Percentiles rank a stretch among this genome's conserved stretches.
Conservation (phyloP, 1,140 invertebrate genomes). For the Heliothis virescens region DNA sequence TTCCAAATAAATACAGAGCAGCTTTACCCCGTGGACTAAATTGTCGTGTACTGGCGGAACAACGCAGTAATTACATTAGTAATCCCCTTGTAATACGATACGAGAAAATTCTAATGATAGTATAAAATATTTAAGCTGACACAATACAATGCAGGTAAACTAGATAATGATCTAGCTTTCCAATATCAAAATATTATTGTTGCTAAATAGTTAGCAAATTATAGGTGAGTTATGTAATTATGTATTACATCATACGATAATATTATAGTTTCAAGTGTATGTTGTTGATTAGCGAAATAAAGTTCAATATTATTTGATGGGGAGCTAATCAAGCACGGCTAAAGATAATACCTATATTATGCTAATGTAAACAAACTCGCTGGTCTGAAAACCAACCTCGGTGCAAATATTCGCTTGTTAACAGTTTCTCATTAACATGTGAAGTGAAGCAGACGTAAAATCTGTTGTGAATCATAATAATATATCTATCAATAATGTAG, state of each 20-base stretch:
- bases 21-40: slow-evolving; percentile 23
- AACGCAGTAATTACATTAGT: slow-evolving; percentile 21
- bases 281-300: background rate
- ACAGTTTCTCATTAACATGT: slow-evolving; percentile 39
- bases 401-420: slow-evolving; percentile 29
- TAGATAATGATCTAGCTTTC: background rate
- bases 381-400: slow-evolving; percentile 15
- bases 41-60: slow-evolving; percentile 12
- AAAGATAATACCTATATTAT: slow-evolving; percentile 15
- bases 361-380: background rate
- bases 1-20: slow-evolving; percentile 31
- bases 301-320: slow-evolving; percentile 28
- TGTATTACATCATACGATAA: background rate
- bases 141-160: background rate
- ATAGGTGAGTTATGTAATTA: background rate
- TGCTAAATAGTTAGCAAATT: background rate
- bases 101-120: slow-evolving; percentile 26
- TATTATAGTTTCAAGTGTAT: background rate
- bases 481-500: background rate
- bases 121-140: background rate
- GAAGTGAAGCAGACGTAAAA: slow-evolving; percentile 1
- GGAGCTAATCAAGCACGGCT: background rate
- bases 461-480: slow-evolving; percentile 2
- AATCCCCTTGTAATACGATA: slow-evolving; percentile 17
- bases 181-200: background rate